phyloP scores from a whole-genome alignment of 2,888 invertebrate species.

The Limnephilus lunatus region DNA sequence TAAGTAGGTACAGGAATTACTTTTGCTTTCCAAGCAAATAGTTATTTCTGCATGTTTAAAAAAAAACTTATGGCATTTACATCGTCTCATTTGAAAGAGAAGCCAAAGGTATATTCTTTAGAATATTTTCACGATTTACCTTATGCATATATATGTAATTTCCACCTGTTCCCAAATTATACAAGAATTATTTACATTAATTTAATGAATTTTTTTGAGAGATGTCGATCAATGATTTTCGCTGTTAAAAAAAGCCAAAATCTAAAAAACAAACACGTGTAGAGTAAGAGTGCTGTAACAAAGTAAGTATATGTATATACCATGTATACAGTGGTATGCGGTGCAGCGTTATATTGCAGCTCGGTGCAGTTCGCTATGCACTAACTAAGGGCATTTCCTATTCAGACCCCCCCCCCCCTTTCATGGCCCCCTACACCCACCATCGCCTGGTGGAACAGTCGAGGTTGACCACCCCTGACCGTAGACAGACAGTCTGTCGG shows the following conservation, averaged over 20 bases:
- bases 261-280: background rate
- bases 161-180: too few relatives aligned
- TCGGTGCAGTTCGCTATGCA: background rate
- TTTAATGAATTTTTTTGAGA: background rate
- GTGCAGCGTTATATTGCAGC: background rate
- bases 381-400: slow-evolving; percentile 14
- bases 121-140: too few relatives aligned
- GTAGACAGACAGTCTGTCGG: slow-evolving; percentile 40
- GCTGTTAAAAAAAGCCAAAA: background rate
- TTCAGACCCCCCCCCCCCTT: background rate
- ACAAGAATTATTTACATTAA: background rate
- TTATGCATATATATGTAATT: too few relatives aligned
- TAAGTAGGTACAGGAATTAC: too few relatives aligned
- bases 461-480: slow-evolving; percentile 43
- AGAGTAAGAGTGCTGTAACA: background rate
- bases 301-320: background rate
- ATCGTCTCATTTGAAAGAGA: too few relatives aligned
- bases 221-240: background rate
- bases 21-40: too few relatives aligned
- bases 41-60: too few relatives aligned
- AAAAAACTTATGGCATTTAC: too few relatives aligned
- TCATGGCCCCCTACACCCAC: background rate
- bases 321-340: background rate
- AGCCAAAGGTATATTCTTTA: too few relatives aligned
- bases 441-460: background rate